A percentile compares a stretch with the other conserved stretches of the same genome.
These are phyloP conservation scores for Festucalex cinctus DNA, from an alignment of 2,113 vertebrate species.

Conservation along the genomic window DNA sequence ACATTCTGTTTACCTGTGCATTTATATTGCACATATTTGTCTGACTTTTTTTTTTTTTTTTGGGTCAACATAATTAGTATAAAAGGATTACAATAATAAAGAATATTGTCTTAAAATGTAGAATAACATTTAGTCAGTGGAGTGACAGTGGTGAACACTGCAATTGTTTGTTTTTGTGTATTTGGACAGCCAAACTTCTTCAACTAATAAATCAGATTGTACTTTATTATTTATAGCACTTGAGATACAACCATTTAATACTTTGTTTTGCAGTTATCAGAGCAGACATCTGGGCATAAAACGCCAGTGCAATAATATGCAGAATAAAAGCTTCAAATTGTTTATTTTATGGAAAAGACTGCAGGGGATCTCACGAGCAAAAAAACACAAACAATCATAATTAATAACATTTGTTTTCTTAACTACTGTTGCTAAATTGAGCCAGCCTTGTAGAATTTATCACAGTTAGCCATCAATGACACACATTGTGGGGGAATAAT, in stretches of 20 bases:
- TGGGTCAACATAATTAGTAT: too few species aligned
- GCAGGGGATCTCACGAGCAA: too few species aligned
- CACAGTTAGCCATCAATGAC: neutral
- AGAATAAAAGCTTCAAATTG: neutral
- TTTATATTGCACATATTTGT: too few species aligned
- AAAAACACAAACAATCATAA: neutral
- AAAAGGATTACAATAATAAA: too few species aligned
- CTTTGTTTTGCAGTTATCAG: neutral
- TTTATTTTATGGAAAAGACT: neutral
- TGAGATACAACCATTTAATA: neutral
- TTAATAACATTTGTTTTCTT: too few species aligned
- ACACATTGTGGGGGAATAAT: neutral
- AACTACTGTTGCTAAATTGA: neutral
- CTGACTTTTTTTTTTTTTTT: too few species aligned
- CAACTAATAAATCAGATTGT: neutral
- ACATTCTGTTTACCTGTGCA: too few species aligned
- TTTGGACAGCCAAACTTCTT: neutral
- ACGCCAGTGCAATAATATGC: neutral
- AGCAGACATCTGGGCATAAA: neutral
- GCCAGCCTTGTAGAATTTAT: neutral
- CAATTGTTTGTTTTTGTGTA: conserved; percentile 29
- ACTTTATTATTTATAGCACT: neutral
- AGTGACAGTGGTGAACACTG: conserved; percentile 46
- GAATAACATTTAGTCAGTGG: conserved; percentile 60
- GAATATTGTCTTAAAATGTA: conserved; percentile 8